Base-by-base conservation (phyloP, 2,113 vertebrate species). In the Alosa alosa region DNA sequence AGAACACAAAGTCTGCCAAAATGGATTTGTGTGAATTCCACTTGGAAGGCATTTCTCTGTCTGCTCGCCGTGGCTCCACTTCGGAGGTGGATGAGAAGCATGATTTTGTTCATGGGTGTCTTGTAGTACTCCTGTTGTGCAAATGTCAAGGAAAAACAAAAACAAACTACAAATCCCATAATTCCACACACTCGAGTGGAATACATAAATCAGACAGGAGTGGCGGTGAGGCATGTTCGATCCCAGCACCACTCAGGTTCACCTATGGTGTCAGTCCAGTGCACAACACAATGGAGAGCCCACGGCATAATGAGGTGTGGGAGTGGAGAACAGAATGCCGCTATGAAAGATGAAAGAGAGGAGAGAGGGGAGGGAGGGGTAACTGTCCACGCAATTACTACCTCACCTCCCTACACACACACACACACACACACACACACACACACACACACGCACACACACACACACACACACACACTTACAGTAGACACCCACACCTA, bases 101-200 rank as follows among this genome's bases (percentile, higher is more conserved):
- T 78, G 31, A 41, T 78, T 15, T 10, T 78, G 72, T 39, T 31
- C 72, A 39, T n/a, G 11, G 13, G 10, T 75, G 68, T 13, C 13
- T 31, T 13, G 31, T 15, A 36, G 25, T 36, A 78, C 36, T 78
- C 31, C 72, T 68, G 64, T 31, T 31, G 22, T 25, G 60, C 64
- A 68, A 31, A 68, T 11, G n/a, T 3, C 2, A 68, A 60, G 7
- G 4, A 22, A 60, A n/a, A 10, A 31, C 1, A 13, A n/a, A 25
- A 68, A 64, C 31, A 39, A 78, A 78, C 72, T 78, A 78, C 72
- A 78, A 78, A 78, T 17, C 36, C 72, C 72, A 78, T 36, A 78
- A 78, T 78, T 78, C 72, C 25, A 78, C 72, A 78, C 36, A 15
- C 4, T 5, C 18, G 22, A 1, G 36, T 36, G 72, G 72, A 78